Percentiles rank a stretch among this genome's conserved stretches.
Evolutionary conservation across 2,797 vertebrate species (phyloP).

Genomic region (Anolis apletophallus): DNA sequence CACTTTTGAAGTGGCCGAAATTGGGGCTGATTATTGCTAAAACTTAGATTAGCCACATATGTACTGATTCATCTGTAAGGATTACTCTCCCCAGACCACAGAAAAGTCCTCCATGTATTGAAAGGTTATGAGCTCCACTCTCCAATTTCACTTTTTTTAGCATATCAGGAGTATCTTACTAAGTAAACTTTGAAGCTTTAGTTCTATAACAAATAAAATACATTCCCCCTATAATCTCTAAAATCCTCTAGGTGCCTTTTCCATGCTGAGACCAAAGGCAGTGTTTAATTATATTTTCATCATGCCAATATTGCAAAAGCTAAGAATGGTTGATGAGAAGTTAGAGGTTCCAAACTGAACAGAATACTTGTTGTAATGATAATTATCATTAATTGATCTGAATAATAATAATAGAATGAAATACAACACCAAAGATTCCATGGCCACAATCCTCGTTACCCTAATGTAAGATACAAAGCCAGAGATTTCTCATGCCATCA

Average conservation of each 20-base stretch:
- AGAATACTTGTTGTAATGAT: background rate
- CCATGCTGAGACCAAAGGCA: background rate
- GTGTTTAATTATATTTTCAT: conserved; percentile 14
- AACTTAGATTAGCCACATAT: background rate
- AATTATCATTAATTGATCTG: conserved; percentile 9
- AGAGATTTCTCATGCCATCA: conserved; percentile 93
- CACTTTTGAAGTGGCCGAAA: background rate
- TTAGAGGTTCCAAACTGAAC: conserved; percentile 19
- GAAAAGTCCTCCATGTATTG: background rate
- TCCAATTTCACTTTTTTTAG: background rate
- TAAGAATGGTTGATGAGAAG: conserved; percentile 2
- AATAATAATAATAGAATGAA: conserved; percentile 42
- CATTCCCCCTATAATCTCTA: background rate
- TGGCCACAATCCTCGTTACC: conserved; percentile 81
- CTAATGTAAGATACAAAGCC: conserved; percentile 85
- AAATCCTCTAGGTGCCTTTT: background rate
- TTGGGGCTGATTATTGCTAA: too few relatives aligned
- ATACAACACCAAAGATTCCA: conserved; percentile 74
- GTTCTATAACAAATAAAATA: background rate
- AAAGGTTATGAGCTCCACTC: background rate
- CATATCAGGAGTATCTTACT: background rate
- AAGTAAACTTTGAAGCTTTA: background rate
- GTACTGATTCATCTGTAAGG: background rate
- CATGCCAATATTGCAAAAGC: background rate
- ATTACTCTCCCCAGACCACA: background rate